Evolutionary conservation across 2,888 invertebrate genomes (phyloP).

Genomic region (Noctua comes): DNA sequence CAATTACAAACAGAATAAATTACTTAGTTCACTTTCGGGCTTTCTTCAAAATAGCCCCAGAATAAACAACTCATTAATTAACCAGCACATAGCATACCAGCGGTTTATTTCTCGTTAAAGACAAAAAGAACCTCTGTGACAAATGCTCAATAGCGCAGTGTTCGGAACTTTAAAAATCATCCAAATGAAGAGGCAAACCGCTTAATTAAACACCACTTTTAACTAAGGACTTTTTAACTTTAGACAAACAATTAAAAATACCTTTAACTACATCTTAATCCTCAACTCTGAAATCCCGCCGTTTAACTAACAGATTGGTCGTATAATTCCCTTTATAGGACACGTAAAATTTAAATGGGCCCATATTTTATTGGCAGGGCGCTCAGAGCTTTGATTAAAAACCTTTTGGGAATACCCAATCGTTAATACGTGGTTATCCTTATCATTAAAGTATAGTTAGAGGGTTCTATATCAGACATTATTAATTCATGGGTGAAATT

Average conservation of each 20-base stretch:
- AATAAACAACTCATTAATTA: no score
- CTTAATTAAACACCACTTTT: constrained; percentile 15
- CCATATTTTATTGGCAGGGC: constrained; percentile 75
- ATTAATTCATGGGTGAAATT: not conserved
- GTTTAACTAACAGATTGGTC: constrained; percentile 64
- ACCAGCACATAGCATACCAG: not conserved
- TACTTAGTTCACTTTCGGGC: not conserved
- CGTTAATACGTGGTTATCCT: constrained; percentile 70
- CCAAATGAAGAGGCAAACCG: not conserved
- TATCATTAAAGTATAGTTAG: constrained; percentile 48
- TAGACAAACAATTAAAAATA: constrained; percentile 52
- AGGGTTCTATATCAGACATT: not conserved
- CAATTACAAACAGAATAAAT: not conserved
- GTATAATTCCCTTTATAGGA: constrained; percentile 68
- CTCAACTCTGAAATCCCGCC: constrained; percentile 54
- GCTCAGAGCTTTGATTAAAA: constrained; percentile 75
- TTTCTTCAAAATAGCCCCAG: not conserved
- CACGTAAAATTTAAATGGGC: constrained; percentile 80
- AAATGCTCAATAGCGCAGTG: not conserved
- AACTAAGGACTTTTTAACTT: not conserved
- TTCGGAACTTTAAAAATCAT: not conserved
- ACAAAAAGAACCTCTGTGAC: not conserved
- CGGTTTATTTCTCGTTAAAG: not conserved
- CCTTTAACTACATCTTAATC: constrained; percentile 53
- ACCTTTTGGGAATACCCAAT: constrained; percentile 70